Evolutionary conservation across 1,140 invertebrate species (phyloP), one percentile per base, ranked within the genome.

Genomic region (Nasonia vitripennis): DNA sequence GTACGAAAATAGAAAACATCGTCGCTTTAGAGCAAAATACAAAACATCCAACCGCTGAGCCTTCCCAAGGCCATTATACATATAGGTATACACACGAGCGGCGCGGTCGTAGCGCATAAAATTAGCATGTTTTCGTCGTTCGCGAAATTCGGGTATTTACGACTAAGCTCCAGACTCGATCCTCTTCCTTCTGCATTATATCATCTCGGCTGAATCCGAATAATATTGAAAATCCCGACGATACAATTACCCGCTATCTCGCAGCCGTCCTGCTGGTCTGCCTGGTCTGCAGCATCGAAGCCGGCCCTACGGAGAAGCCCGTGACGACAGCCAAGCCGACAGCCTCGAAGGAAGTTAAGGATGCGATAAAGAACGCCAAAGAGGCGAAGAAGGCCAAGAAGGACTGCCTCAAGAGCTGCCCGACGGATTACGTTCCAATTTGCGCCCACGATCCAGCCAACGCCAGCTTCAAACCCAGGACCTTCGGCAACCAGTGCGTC

Each of bases 371-470:
- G 73, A 79, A 88, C 6, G 91, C 89, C 0, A 92, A 93, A 78
- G 91, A 93, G 0, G 89, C 90, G 1, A 91, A 92, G 67, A 91
- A 91, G 62, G 89, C 27, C 5, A 92, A 91, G 45, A 92, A 92
- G 71, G 90, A 93, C 0, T 93, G 92, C 81, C 73, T 51, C 0
- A 91, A 90, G 48, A 86, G 89, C 6, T 93, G 92, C 31, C 14
- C 71, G 0, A 37, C 83, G 0, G 73, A 80, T 71, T 91, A 90
- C 75, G 89, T 93, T 31, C 92, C 92, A 20, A 84, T 93, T 27
- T 93, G 92, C 81, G 92, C 83, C 34, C 90, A 92, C 75, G 92
- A 92, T 82, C 92, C 91, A 6, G 74, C 86, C n/a, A 87, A 92
- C 55, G 31, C 84, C 1, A 89, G 14, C 27, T 82, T 84, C 23